A percentile compares a stretch with the other conserved stretches of the same genome.
Conservation (phyloP, 2,888 invertebrate species). For the Cosmorhoe ocellata region DNA sequence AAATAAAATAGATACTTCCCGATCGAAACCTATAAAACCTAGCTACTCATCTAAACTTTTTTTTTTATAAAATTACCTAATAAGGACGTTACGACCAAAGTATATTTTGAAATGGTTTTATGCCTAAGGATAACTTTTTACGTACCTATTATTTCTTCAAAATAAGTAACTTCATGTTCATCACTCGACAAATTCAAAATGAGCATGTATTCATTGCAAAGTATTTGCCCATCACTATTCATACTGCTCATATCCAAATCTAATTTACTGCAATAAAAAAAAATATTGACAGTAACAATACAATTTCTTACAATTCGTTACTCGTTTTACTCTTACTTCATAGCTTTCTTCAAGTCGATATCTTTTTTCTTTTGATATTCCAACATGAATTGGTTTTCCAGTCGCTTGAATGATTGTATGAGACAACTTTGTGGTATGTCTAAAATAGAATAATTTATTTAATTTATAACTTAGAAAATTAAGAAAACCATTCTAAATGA, state of each 20-base stretch:
- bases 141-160: constrained; percentile 63
- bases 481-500: too few relatives aligned
- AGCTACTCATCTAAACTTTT: too few relatives aligned
- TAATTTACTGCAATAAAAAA: constrained; percentile 47
- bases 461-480: too few relatives aligned
- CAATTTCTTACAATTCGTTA: background rate
- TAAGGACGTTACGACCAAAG: too few relatives aligned
- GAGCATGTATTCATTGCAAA: constrained; percentile 64
- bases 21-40: too few relatives aligned
- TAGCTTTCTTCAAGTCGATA: constrained; percentile 53
- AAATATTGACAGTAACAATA: background rate
- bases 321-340: constrained; percentile 46
- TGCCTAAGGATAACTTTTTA: background rate
- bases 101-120: too few relatives aligned
- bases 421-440: constrained; percentile 63
- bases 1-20: background rate
- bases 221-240: constrained; percentile 42
- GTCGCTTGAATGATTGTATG: constrained; percentile 51
- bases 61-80: too few relatives aligned
- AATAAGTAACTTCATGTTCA: constrained; percentile 46
- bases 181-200: constrained; percentile 49
- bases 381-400: constrained; percentile 51
- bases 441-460: constrained; percentile 32
- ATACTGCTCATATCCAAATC: constrained; percentile 56
- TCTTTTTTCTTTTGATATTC: constrained; percentile 59